A percentile compares a stretch with the other conserved stretches of the same genome.
Conservation (phyloP, 64 coral and sea anemone genomes). For the Stichodactyla helianthus region DNA sequence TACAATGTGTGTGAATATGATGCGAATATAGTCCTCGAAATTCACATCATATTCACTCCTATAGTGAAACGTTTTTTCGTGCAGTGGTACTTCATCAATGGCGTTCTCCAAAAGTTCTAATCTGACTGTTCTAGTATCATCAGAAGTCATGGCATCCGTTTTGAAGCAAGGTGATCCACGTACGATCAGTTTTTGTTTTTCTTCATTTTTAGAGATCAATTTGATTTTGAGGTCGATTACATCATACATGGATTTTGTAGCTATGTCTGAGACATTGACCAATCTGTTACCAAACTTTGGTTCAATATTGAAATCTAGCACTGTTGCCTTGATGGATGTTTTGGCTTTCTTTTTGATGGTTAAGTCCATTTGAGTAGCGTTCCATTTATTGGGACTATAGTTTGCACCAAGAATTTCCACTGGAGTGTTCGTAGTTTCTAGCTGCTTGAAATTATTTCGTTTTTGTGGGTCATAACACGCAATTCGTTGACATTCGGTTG, state of each 20-base stretch:
- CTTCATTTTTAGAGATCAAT: conserved; percentile 51
- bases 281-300: conserved; percentile 48
- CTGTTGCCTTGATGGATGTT: conserved; percentile 42
- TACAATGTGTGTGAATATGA: too few species aligned
- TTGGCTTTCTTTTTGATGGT: conserved; percentile 58
- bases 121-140: conserved; percentile 40
- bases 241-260: too few species aligned
- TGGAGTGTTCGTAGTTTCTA: conserved; percentile 27
- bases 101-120: conserved; percentile 55
- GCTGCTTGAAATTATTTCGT: conserved; percentile 3
- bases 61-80: too few species aligned
- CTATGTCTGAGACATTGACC: conserved; percentile 37
- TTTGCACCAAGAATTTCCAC: conserved; percentile 35
- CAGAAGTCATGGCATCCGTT: conserved; percentile 50
- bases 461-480: too few species aligned
- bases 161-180: conserved; percentile 50
- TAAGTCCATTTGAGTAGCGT: conserved; percentile 25
- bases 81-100: conserved; percentile 44
- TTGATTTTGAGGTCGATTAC: conserved; percentile 53
- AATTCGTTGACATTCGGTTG: too few species aligned
- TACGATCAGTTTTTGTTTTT: conserved; percentile 50
- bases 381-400: conserved; percentile 36
- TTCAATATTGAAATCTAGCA: conserved; percentile 50
- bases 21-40: too few species aligned
- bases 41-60: too few species aligned